A percentile compares a stretch with the other conserved stretches of the same genome.
Conservation (phyloP, 2,888 invertebrate species). For the Tetramorium bicarinatum region DNA sequence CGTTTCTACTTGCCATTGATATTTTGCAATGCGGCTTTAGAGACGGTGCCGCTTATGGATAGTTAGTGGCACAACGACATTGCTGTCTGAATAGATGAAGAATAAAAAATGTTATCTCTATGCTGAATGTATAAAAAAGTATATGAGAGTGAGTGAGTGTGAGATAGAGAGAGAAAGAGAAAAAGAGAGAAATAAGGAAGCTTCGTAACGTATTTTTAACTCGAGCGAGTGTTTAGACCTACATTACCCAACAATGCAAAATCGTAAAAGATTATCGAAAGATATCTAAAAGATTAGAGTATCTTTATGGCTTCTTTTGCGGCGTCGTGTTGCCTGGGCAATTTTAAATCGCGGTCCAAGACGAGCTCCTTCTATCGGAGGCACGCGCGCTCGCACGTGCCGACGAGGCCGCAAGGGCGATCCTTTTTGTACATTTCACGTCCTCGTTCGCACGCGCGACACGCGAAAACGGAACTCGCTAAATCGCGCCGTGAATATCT, state of each 20-base stretch:
- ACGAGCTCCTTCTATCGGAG: conserved; percentile 51
- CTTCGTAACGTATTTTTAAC: conserved; percentile 82
- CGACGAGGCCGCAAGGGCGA: conserved; percentile 48
- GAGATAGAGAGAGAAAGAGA: conserved; percentile 29
- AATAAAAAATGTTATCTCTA: conserved; percentile 72
- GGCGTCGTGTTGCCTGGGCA: conserved; percentile 29
- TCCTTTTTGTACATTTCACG: conserved; percentile 59
- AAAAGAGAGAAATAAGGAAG: conserved; percentile 71
- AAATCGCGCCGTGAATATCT: conserved; percentile 40
- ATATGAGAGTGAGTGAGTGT: conserved; percentile 53
- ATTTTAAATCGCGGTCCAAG: conserved; percentile 72
- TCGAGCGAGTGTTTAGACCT: conserved; percentile 78
- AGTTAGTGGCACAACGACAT: conserved; percentile 78
- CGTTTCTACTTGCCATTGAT: conserved; percentile 62
- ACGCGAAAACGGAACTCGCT: conserved; percentile 24
- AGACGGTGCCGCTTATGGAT: conserved; percentile 65
- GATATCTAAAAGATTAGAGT: not conserved
- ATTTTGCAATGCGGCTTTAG: conserved; percentile 69
- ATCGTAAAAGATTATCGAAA: conserved; percentile 22
- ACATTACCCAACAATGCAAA: conserved; percentile 46
- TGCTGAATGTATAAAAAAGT: conserved; percentile 79
- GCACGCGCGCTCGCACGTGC: conserved; percentile 36
- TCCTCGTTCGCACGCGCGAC: conserved; percentile 31
- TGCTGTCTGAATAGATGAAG: conserved; percentile 77
- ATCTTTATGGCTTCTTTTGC: conserved; percentile 27